These are phyloP conservation scores for Micronycteris hirsuta DNA, from an alignment of 2,113 vertebrate species.

Conservation along the genomic window DNA sequence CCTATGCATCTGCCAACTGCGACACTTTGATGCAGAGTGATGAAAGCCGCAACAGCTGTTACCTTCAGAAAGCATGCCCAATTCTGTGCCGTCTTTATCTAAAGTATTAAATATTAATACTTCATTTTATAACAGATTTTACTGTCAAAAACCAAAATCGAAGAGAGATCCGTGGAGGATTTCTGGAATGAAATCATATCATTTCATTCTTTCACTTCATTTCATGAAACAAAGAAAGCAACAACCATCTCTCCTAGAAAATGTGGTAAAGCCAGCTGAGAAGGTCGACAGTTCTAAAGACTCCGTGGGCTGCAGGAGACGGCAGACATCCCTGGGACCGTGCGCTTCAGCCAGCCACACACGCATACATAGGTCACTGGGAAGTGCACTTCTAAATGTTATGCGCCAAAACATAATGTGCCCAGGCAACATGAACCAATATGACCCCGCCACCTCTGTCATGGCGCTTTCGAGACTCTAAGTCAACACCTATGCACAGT, in stretches of 20 bases:
- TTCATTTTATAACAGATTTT: not conserved
- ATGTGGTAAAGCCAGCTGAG: not conserved
- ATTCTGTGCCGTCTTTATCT: not conserved
- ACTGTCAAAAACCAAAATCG: not conserved
- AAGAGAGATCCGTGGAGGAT: not conserved
- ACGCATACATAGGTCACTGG: not conserved
- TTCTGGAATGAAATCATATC: not conserved
- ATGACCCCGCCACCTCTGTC: not conserved
- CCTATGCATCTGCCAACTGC: conserved; percentile 17
- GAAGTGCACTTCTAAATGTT: not conserved
- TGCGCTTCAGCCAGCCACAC: not conserved
- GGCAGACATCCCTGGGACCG: not conserved
- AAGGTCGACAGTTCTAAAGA: not conserved
- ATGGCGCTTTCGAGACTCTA: not conserved
- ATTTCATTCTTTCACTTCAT: not conserved
- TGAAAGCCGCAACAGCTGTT: conserved; percentile 53
- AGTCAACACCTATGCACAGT: not conserved
- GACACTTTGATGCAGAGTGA: conserved; percentile 20
- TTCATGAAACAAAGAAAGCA: not conserved
- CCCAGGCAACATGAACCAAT: not conserved
- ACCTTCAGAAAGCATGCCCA: not conserved
- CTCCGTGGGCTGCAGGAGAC: not conserved
- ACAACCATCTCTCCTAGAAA: not conserved
- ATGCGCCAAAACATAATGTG: not conserved
- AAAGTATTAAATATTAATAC: not conserved